Evolutionary conservation across 2,888 invertebrate species (phyloP), one percentile per base, ranked within the genome.

Genomic region (Holacanthella duospinosa): DNA sequence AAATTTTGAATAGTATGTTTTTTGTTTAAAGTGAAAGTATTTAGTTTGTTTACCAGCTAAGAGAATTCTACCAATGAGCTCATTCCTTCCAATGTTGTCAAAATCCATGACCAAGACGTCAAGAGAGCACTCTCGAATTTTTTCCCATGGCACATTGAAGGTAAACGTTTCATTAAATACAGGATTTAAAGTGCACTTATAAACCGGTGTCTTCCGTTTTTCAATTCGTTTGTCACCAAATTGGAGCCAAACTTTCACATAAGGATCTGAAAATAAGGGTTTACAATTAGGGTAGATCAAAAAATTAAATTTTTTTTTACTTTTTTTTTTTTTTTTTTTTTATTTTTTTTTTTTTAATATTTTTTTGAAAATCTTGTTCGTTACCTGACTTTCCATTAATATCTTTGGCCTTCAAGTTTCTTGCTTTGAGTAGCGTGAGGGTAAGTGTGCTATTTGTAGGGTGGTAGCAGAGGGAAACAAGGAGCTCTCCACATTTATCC

Each of bases 21-120:
- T n/a, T n/a, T n/a, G n/a, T n/a, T n/a, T n/a, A n/a, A n/a, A n/a
- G n/a, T n/a, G n/a, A n/a, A n/a, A n/a, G n/a, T n/a, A n/a, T n/a
- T n/a, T n/a, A n/a, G n/a, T n/a, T n/a, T n/a, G n/a, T 80, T 81
- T 77, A 87, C 94, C 93, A 75, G 93, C 94, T 75, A 94, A 82
- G 73, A 92, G 84, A 80, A 95, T 93, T 76, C 93, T 84, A 19
- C 93, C 93, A 75, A 93, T 93, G 73, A 93, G 83, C 79, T 93
- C 93, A 76, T 93, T 93, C 70, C 93, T 81, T 58, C 94, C 94
- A 73, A 95, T 91, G 78, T 94, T 93, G 79, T 95, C 95, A 78
- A 93, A 94, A 80, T 95, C 95, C 94, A 95, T 95, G 64, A 94
- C 93, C 82, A 88, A 88, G 25, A 95, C 89, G 75, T 93, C 91